Base-by-base conservation (phyloP, 1,140 invertebrate species). In the Dreissena rostriformis region DNA sequence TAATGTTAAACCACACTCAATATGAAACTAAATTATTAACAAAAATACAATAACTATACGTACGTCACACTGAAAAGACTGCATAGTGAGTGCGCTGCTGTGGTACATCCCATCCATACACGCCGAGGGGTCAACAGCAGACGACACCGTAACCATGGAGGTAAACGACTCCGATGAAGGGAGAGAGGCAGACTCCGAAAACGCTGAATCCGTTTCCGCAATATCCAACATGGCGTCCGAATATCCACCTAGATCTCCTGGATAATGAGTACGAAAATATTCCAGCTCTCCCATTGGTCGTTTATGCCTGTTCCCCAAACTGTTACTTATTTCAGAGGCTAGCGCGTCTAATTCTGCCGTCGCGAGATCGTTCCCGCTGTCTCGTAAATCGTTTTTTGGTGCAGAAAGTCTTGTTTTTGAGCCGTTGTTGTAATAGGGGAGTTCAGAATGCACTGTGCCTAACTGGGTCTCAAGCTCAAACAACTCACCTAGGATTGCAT, bases 171-270 rank as follows among this genome's bases (percentile, higher is more conserved):
- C 97, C 88, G 96, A 97, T 39, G 97, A 98, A 68, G 98, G 93
- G 94, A 98, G 95, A 8, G 97, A 98, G 28, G 98, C 97, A 82
- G 97, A 98, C 93, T 99, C 98, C 86, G 97, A 98, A 93, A 99
- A 99, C 7, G 98, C 98, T 26, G 98, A 99, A 94, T 99, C 98
- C 94, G 98, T 98, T 76, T 92, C 91, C 8, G 86, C 85, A 57
- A 78, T 87, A 93, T 99, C 98, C 0, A 97, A 97, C 85, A 97
- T 72, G n/a, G 74, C 82, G 17, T 79, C 75, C 15, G 85, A 72
- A 86, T 77, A 87, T 77, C 84, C 63, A 28, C 82, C 74, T 63
- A 87, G 14, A 85, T 87, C 70, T 73, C 86, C 73, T 72, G 82
- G 77, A 65, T 84, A 63, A 84, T 87, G 57, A 63, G 75, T 81